phyloP scores from a whole-genome alignment of 1,140 invertebrate genomes.

The Dinothrombium tinctorium region DNA sequence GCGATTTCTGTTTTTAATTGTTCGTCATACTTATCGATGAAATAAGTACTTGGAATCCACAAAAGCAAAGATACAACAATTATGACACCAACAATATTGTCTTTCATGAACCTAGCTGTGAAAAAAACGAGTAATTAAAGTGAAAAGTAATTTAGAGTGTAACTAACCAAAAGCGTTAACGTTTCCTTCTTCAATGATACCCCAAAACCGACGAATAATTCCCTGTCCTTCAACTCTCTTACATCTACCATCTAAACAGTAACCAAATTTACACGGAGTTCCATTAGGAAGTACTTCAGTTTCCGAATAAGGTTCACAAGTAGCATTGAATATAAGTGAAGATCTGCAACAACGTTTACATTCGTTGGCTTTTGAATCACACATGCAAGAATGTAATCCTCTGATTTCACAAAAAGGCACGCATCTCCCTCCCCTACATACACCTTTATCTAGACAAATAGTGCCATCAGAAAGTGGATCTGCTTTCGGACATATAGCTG shows the following conservation, averaged over 20 bases:
- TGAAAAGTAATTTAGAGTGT: too few relatives aligned
- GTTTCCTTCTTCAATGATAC: conserved; percentile 85
- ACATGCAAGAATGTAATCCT: conserved; percentile 76
- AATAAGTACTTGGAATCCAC: too few relatives aligned
- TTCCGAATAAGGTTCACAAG: conserved; percentile 65
- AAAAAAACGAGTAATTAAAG: too few relatives aligned
- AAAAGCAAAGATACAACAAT: too few relatives aligned
- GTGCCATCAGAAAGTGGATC: too few relatives aligned
- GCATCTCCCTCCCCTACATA: too few relatives aligned
- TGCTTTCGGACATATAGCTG: too few relatives aligned
- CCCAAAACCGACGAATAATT: conserved; percentile 82
- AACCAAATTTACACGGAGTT: conserved; percentile 82
- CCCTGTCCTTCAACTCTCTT: conserved; percentile 85
- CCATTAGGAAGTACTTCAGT: conserved; percentile 68
- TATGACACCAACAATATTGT: too few relatives aligned
- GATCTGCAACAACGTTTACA: conserved; percentile 71
- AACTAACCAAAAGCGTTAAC: conserved; percentile 56
- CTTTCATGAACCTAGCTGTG: too few relatives aligned
- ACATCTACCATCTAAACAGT: conserved; percentile 81
- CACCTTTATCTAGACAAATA: too few relatives aligned
- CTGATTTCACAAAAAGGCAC: conserved; percentile 81
- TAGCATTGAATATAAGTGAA: conserved; percentile 47
- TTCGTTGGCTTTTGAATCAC: conserved; percentile 60
- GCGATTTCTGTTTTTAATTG: too few relatives aligned
- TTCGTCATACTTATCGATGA: too few relatives aligned